A percentile compares a stretch with the other conserved stretches of the same genome.
phyloP scores from a whole-genome alignment of 2,113 vertebrate species.

The Phyllopteryx taeniolatus region DNA sequence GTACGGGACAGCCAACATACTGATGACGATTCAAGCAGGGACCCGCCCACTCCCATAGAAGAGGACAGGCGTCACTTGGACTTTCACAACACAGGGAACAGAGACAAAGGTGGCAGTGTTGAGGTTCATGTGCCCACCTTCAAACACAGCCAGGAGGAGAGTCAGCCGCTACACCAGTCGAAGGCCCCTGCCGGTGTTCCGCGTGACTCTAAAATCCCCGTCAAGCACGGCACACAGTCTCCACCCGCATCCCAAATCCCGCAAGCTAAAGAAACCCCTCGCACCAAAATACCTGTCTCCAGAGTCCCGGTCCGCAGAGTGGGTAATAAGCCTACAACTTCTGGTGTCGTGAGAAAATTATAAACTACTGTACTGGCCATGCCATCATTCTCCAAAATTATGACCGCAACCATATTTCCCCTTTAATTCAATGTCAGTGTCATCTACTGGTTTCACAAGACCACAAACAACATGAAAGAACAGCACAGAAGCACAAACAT shows the following conservation, averaged over 20 bases:
- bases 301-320: constrained; percentile 88
- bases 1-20: constrained; percentile 75
- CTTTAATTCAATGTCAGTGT: constrained; percentile 35
- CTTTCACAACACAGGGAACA: constrained; percentile 78
- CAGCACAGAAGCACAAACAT: constrained; percentile 68
- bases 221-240: constrained; percentile 79
- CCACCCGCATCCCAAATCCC: constrained; percentile 75
- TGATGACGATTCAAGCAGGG: constrained; percentile 79
- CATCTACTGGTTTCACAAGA: constrained; percentile 47
- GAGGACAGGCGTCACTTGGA: constrained; percentile 72
- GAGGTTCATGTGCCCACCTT: constrained; percentile 58
- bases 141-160: constrained; percentile 71
- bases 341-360: constrained; percentile 59
- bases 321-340: constrained; percentile 78
- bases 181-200: constrained; percentile 71
- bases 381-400: constrained; percentile 6
- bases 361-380: neutral
- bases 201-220: constrained; percentile 92
- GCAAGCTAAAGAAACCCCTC: constrained; percentile 80
- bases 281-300: constrained; percentile 95
- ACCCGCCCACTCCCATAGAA: constrained; percentile 79
- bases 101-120: constrained; percentile 74
- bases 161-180: constrained; percentile 53
- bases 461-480: constrained; percentile 42
- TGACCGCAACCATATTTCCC: constrained; percentile 20